Evolutionary conservation across 2,888 invertebrate genomes (phyloP), one percentile per base, ranked within the genome.

Genomic region (Yponomeuta evonymella): DNA sequence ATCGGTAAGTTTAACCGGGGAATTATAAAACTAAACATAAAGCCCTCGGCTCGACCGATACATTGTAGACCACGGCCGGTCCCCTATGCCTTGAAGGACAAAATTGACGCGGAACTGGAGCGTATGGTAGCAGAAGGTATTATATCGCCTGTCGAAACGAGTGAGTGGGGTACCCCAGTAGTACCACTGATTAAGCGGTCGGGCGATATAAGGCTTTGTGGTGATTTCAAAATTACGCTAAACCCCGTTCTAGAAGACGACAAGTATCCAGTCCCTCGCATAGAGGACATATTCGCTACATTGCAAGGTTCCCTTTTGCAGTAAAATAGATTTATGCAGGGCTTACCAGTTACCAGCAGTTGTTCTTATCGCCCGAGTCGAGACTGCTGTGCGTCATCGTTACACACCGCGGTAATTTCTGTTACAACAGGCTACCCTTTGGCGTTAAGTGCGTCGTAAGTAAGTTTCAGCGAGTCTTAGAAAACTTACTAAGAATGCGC

Each of bases 151-250:
- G 63, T 15, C 8, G 69, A 70, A 10, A 29, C 30, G 4, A 36
- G 69, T 36, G 58, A 58, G 36, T 70, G 69, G 63, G 69, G 69
- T 15, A 70, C 63, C 11, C 69, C 69, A 9, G 12, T 69, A n/a
- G 51, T 69, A 10, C 69, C 69, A 11, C 9, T 69, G 4, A n/a
- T 70, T 15, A 70, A 70, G 63, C 15, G 48, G n/a, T 29, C 58
- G 4, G 69, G 69, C 12, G 62, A 15, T 15, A 62, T 70, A 9
- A 62, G 69, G 5, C 51, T 48, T 15, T 69, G 69, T 29, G 58
- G 69, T 8, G 69, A 69, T 29, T 69, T 69, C 51, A 69, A 69
- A 33, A 51, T 69, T 15, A 69, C 51, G n/a, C 23, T 69, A 12
- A 69, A 69, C 69, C 69, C 5, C n/a, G 30, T 62, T 33, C 36